Conservation (phyloP, 2,888 invertebrate species). For the Apoda limacodes region DNA sequence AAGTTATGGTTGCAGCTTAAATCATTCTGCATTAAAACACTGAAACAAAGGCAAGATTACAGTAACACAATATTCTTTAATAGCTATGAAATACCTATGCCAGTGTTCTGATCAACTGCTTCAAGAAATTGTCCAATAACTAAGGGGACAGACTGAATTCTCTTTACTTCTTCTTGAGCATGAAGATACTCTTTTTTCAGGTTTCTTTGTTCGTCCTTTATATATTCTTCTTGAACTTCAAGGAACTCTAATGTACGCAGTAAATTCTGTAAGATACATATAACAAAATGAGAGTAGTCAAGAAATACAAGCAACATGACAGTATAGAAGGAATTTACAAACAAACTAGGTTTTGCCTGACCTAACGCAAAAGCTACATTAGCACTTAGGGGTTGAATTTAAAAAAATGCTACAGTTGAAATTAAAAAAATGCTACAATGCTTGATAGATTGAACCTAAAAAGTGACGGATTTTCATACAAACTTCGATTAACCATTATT, state of each 20-base stretch:
- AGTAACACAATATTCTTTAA: constrained; percentile 2
- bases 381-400: too few relatives aligned
- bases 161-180: constrained; percentile 97
- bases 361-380: too few relatives aligned
- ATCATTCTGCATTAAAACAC: not conserved
- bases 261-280: constrained; percentile 76
- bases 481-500: too few relatives aligned
- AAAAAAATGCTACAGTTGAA: too few relatives aligned
- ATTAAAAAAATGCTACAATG: too few relatives aligned
- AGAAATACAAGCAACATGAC: not conserved
- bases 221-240: constrained; percentile 99
- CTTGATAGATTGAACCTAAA: too few relatives aligned
- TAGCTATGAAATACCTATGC: constrained; percentile 76
- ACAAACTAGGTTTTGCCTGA: not conserved
- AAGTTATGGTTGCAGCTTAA: too few relatives aligned
- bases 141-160: constrained; percentile 98
- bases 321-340: not conserved
- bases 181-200: constrained; percentile 98
- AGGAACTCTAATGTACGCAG: constrained; percentile 97
- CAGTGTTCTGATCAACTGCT: constrained; percentile 99
- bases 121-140: constrained; percentile 99
- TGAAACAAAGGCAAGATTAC: constrained; percentile 1
- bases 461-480: too few relatives aligned
- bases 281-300: constrained; percentile 5
- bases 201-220: constrained; percentile 99